Evolutionary conservation across 1,140 invertebrate species (phyloP), one percentile per base, ranked within the genome.

Genomic region (Zaprionus ghesquierei): DNA sequence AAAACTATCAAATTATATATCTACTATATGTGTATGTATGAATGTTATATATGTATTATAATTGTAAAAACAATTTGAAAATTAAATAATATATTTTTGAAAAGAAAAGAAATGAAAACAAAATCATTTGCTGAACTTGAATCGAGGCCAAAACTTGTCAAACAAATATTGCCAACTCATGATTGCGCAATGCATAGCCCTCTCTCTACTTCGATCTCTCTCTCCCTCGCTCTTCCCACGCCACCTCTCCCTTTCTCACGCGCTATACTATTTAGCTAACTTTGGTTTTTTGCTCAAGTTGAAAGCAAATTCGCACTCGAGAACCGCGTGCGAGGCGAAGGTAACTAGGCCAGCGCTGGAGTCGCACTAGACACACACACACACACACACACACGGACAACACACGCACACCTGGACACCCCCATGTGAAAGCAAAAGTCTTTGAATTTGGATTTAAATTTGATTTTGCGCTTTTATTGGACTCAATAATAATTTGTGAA

Each of bases 381-480:
- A 22, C 18, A 44, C 18, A 46, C 9, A 20, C 9, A 44, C 18
- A 20, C 9, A 46, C 3, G n/a, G n/a, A n/a, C n/a, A n/a, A 12
- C 41, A 46, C 18, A 20, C 9, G 20, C 41, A 46, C 3, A 5
- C 33, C 33, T 35, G 13, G 41, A 35, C 58, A 65, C 53, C 49
- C 64, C 63, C 61, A 77, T 82, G 84, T 80, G 84, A 89, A 89
- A 89, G 84, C 79, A 75, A 82, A 62, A 82, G 65, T 80, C 77
- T 80, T 61, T 81, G 66, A 51, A 64, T 73, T n/a, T 63, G 38
- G 63, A 81, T 77, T 70, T 76, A 23, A 49, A 10, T 65, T 58
- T 18, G 23, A 53, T 44, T 60, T 50, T 71, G 54, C 51, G 62
- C 65, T 61, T 61, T 56, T 61, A 38, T 63, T 58, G 61, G 66